Conservation (phyloP, 2,113 vertebrate species). For the Dipodomys ordii region DNA sequence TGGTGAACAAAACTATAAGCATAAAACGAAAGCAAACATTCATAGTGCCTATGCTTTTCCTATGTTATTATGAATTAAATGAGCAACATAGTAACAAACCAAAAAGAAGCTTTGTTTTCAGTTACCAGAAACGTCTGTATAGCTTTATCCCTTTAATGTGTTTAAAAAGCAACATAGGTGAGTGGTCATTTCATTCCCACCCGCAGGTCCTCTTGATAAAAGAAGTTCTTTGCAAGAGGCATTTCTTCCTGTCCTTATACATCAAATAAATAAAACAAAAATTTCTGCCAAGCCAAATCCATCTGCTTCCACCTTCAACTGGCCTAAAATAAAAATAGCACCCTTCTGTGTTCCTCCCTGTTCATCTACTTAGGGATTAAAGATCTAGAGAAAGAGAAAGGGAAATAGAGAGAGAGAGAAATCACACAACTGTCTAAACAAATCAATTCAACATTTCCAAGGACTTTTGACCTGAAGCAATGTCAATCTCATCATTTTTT, state of each 20-base stretch:
- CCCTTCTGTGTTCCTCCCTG: slow-evolving; percentile 72
- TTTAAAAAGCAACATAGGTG: slow-evolving; percentile 77
- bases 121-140: background rate
- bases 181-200: slow-evolving; percentile 75
- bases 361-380: slow-evolving; percentile 2
- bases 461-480: slow-evolving; percentile 74
- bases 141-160: background rate
- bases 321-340: slow-evolving; percentile 80
- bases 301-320: slow-evolving; percentile 74
- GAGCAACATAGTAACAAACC: background rate
- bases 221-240: slow-evolving; percentile 74
- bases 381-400: background rate
- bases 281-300: slow-evolving; percentile 80
- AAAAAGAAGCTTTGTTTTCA: background rate
- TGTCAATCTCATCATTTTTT: slow-evolving; percentile 62
- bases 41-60: background rate
- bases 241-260: slow-evolving; percentile 77
- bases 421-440: slow-evolving; percentile 85
- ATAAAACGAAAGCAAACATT: background rate
- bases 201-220: slow-evolving; percentile 80
- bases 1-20: background rate
- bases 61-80: slow-evolving; percentile 29
- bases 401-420: slow-evolving; percentile 67
- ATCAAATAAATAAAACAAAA: slow-evolving; percentile 84
- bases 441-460: slow-evolving; percentile 84